phyloP scores from a whole-genome alignment of 2,888 invertebrate species.

The Eristalis arbustorum region DNA sequence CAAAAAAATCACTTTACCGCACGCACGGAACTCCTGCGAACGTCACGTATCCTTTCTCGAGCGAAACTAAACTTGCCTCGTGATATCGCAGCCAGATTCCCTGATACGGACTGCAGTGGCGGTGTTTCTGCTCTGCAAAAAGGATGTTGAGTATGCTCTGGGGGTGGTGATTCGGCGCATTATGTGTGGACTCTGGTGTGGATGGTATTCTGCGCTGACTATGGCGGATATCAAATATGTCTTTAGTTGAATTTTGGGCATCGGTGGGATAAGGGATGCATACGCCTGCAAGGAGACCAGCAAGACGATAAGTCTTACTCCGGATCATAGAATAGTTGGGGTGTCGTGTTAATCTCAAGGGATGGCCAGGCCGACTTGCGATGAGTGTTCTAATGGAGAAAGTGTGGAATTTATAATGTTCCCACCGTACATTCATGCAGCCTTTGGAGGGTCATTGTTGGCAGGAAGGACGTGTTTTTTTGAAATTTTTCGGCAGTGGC shows the following conservation, averaged over 20 bases:
- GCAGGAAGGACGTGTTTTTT: constrained; percentile 14
- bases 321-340: constrained; percentile 3
- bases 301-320: not conserved
- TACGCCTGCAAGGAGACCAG: not conserved
- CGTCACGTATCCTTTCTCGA: constrained; percentile 69
- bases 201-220: constrained; percentile 10
- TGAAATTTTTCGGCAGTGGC: constrained; percentile 16
- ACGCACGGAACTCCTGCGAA: constrained; percentile 48
- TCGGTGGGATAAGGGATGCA: constrained; percentile 13
- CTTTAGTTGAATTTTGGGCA: constrained; percentile 40
- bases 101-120: constrained; percentile 38
- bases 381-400: constrained; percentile 37
- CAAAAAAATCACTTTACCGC: constrained; percentile 25
- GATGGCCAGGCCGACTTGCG: constrained; percentile 17
- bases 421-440: constrained; percentile 25
- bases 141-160: constrained; percentile 35
- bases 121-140: constrained; percentile 8
- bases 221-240: not conserved
- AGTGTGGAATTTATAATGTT: constrained; percentile 54
- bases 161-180: constrained; percentile 62
- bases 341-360: constrained; percentile 16
- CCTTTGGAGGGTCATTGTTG: constrained; percentile 22
- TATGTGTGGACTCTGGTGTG: constrained; percentile 42
- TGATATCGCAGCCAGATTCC: constrained; percentile 62
- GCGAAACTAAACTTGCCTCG: constrained; percentile 60